Evolutionary conservation across 30 jellyfish, hydroid and myxozoan genomes (phyloP), one percentile per base, ranked within the genome.

Genomic region (Euphysa ruthae): DNA sequence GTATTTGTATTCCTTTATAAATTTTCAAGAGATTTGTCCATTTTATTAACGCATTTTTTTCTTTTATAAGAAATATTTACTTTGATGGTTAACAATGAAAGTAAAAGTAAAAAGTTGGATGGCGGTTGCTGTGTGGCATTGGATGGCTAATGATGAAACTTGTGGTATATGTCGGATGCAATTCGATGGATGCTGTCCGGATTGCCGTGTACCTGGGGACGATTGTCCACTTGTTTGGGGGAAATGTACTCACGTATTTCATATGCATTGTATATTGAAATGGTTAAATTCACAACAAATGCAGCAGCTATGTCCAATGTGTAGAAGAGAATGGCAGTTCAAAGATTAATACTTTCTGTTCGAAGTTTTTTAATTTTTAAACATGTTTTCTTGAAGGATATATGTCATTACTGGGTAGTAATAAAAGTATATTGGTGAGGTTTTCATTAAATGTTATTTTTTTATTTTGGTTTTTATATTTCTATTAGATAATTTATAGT

Each of bases 171-270:
- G 98, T 66, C 58, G 94, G 18, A 82, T 81, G 95, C 98, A 81
- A 28, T 81, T 89, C 52, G 98, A 89, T 81, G 93, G 94, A 43
- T 89, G 98, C 33, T 89, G 98, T 58, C 95, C 98, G 12, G 95
- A 81, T 49, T 89, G 98, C 81, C 69, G 75, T 70, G 79, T 81
- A 4, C 98, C 98, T 26, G 98, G 98, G 5, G 98, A 89, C 64
- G 95, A 89, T 54, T 89, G 98, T 55, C 98, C 98, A 52, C 73
- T 89, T 15, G 98, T 89, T 22, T 81, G 95, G 94, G 98, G 98
- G n/a, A 76, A 60, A 35, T 89, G 98, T 46, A 66, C 98, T 18
- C 98, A 89, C 52, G 94, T 82, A 1, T 89, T 89, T 70, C 98
- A 89, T 68, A 89, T 89, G 98, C 98, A 89, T 62, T 89, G 98